Conservation (phyloP, 1,140 invertebrate genomes). For the Scaptomyza hsui region DNA sequence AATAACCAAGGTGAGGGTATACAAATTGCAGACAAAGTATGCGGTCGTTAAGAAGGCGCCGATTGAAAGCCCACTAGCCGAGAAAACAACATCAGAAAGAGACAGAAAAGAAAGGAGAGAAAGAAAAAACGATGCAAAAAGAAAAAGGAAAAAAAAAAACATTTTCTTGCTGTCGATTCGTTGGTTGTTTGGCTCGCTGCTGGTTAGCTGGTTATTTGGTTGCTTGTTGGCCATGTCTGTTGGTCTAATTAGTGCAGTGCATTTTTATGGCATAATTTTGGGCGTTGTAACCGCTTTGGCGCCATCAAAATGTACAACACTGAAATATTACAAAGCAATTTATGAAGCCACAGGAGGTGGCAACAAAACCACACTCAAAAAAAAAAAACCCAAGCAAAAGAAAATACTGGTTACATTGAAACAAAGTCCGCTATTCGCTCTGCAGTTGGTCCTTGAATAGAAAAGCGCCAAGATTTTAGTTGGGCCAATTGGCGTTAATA, state of each 20-base stretch:
- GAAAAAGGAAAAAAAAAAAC: constrained; percentile 3
- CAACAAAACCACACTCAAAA: constrained; percentile 9
- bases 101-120: not conserved
- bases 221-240: constrained; percentile 61
- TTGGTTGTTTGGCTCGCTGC: constrained; percentile 3
- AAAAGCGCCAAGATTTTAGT: constrained; percentile 39
- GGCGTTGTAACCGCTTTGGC: constrained; percentile 71
- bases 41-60: constrained; percentile 33
- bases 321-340: constrained; percentile 78
- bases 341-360: constrained; percentile 58
- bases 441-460: constrained; percentile 1
- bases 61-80: constrained; percentile 18
- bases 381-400: constrained; percentile 18
- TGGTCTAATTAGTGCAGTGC: constrained; percentile 79
- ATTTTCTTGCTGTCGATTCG: constrained; percentile 15
- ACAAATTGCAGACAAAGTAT: constrained; percentile 13
- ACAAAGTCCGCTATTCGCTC: not conserved
- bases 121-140: not conserved
- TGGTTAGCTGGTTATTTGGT: constrained; percentile 11
- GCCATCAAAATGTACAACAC: constrained; percentile 72
- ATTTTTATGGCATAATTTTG: constrained; percentile 81
- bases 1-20: constrained; percentile 5
- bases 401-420: constrained; percentile 29
- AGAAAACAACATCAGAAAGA: constrained; percentile 1
- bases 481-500: constrained; percentile 1